Evolutionary conservation across 2,797 vertebrate species (phyloP), one percentile per base, ranked within the genome.

Genomic region (Leptatherina wallacei): DNA sequence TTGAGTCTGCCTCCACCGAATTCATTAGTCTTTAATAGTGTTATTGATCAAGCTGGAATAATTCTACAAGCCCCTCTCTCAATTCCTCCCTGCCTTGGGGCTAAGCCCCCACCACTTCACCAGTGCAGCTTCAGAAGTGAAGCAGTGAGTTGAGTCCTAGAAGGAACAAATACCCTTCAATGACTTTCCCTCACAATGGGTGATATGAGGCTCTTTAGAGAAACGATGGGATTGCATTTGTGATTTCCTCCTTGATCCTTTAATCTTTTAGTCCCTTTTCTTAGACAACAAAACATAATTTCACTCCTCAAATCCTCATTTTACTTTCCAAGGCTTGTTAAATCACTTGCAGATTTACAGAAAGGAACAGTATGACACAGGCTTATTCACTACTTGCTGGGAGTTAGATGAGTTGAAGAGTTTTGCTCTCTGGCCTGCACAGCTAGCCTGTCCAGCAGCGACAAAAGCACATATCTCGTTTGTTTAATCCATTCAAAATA

Each of bases 11-110:
- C 87, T 81, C 82, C 84, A 66, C 88, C 91, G 88, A 92, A 93
- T 92, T 90, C 90, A 91, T 93, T 91, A 90, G 89, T 73, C 75
- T 94, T 93, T 93, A 94, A 92, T 90, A 88, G 90, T 56, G 73
- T 93, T 93, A 93, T 94, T 94, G 92, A 94, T 93, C 90, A 85
- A 84, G 72, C 80, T 88, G 58, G 78, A 87, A 88, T 90, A 84
- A 88, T 84, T 87, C 82, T 71, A 78, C 82, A 71, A 83, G 78
- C 36, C 85, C 73, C 60, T 75, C 76, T 86, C 67, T 82, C 80
- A 49, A 62, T 87, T 76, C 73, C 65, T 70, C 71, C 71, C 68
- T n/a, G 40, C 74, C 70, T 75, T 0, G 12, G 72, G 77, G 81
- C 75, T 82, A 69, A 79, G 79, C 76, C 83, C 75, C 78, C 73